These are phyloP conservation scores for Epizoanthus ramosus DNA, from an alignment of 92 coral and sea anemone species.

Conservation along the genomic window DNA sequence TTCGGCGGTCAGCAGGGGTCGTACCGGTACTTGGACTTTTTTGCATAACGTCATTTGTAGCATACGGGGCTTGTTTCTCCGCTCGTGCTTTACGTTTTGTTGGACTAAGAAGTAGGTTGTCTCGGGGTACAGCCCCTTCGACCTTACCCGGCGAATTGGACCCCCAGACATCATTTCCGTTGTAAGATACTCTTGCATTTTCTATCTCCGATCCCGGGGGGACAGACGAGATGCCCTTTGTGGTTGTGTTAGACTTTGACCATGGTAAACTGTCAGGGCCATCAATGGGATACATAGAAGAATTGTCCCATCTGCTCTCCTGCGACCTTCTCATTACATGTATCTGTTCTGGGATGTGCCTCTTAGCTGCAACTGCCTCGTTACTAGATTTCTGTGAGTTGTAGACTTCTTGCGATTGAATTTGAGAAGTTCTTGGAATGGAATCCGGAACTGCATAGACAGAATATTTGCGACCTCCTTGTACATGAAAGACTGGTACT, in stretches of 20 bases:
- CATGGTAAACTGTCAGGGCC: neutral
- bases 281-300: neutral
- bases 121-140: neutral
- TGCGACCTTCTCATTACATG: neutral
- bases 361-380: neutral
- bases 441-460: constrained; percentile 52
- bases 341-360: neutral
- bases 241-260: neutral
- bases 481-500: neutral
- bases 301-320: neutral
- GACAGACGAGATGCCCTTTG: neutral
- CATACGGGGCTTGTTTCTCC: neutral
- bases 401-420: neutral
- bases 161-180: neutral
- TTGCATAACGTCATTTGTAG: constrained; percentile 8
- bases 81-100: constrained; percentile 9
- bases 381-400: neutral
- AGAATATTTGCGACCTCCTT: constrained; percentile 49
- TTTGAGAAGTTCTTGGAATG: neutral
- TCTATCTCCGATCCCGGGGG: neutral
- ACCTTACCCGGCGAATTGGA: neutral
- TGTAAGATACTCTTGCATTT: neutral
- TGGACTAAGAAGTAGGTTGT: constrained; percentile 24
- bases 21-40: constrained; percentile 25
- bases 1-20: constrained; percentile 65